phyloP scores from a whole-genome alignment of 2,113 vertebrate species.

The Ardeotis arabs region DNA sequence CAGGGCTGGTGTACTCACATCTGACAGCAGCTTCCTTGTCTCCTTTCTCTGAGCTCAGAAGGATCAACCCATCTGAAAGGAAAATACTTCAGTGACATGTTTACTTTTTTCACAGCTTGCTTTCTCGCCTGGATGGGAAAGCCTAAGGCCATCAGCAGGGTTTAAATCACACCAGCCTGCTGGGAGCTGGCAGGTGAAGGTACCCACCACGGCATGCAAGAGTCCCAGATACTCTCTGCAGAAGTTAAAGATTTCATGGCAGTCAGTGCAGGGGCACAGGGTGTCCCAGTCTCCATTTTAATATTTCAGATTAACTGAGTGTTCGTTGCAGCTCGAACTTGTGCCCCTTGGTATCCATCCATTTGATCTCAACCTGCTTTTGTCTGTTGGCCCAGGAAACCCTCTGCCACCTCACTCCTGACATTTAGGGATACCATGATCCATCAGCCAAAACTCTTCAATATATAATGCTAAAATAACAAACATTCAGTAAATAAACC shows the following conservation, averaged over 20 bases:
- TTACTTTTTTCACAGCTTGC: conserved; percentile 45
- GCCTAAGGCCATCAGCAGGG: neutral
- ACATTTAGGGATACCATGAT: neutral
- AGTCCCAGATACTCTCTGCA: neutral
- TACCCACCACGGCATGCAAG: neutral
- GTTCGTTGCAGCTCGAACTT: neutral
- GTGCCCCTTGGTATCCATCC: neutral
- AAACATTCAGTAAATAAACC: neutral
- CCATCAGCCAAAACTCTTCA: neutral
- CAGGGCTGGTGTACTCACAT: neutral
- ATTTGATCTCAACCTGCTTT: neutral
- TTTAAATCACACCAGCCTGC: neutral
- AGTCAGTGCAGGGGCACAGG: neutral
- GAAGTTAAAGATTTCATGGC: neutral
- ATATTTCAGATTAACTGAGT: neutral
- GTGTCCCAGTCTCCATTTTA: neutral
- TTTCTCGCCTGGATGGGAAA: conserved; percentile 44
- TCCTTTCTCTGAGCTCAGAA: neutral
- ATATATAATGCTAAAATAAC: neutral
- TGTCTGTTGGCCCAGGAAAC: neutral
- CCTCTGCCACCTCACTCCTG: neutral
- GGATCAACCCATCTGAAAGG: neutral
- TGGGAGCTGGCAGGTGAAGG: neutral
- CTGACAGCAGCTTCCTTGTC: conserved; percentile 12
- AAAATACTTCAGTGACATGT: conserved; percentile 52